A percentile compares a stretch with the other conserved stretches of the same genome.
Conservation (phyloP, 2,888 invertebrate genomes). For the Parelbella ahira region DNA sequence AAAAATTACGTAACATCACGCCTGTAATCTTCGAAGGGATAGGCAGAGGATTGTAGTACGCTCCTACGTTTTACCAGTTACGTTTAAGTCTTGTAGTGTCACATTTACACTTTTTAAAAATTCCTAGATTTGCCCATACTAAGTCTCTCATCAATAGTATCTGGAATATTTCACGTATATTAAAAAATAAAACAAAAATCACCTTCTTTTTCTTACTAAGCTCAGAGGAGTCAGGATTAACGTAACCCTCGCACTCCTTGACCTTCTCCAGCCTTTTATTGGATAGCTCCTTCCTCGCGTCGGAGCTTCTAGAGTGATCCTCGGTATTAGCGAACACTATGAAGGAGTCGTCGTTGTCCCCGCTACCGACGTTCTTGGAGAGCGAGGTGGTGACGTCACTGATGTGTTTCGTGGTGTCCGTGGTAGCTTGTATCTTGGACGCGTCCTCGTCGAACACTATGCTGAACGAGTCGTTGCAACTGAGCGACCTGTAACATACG, state of each 20-base stretch:
- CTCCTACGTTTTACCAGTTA: too few species aligned
- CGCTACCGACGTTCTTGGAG: conserved; percentile 37
- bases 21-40: too few species aligned
- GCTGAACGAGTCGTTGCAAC: conserved; percentile 72
- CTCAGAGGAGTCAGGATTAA: conserved; percentile 44
- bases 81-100: not conserved
- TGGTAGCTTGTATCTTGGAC: conserved; percentile 32
- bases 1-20: too few species aligned
- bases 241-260: conserved; percentile 48
- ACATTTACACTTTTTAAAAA: too few species aligned
- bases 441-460: conserved; percentile 65
- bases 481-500: conserved; percentile 68
- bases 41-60: too few species aligned
- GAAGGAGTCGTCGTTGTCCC: conserved; percentile 55
- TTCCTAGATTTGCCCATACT: too few species aligned
- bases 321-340: conserved; percentile 56
- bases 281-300: conserved; percentile 41
- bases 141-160: too few species aligned
- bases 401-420: conserved; percentile 17
- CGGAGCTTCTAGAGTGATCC: conserved; percentile 32
- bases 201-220: conserved; percentile 57
- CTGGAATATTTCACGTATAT: too few species aligned
- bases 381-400: conserved; percentile 36
- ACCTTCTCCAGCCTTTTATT: conserved; percentile 58
- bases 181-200: too few species aligned